Evolutionary conservation across 2,888 invertebrate genomes (phyloP).

Genomic region (Kryphioiulus occultus): DNA sequence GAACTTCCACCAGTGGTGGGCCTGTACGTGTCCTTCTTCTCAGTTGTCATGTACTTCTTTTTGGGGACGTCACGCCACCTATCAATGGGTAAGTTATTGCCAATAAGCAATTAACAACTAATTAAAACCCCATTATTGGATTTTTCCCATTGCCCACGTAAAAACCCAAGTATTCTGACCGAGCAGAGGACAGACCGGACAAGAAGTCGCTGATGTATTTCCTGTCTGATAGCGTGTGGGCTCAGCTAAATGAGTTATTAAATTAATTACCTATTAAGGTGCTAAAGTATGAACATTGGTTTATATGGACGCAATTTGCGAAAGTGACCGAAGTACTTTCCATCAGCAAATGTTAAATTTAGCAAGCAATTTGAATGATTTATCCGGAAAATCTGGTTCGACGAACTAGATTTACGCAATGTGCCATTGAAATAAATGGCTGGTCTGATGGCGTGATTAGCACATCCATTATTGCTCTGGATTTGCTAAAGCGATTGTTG

Average conservation of each 20-base stretch:
- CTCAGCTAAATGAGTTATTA: background rate
- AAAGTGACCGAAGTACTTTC: background rate
- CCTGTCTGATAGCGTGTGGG: background rate
- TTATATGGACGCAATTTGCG: background rate
- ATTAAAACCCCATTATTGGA: background rate
- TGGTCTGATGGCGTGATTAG: background rate
- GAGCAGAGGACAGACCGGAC: background rate
- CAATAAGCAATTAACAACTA: background rate
- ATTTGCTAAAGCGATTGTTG: background rate
- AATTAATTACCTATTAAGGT: background rate
- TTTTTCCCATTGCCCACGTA: background rate
- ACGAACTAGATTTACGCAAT: background rate
- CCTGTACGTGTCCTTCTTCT: conserved; percentile 66
- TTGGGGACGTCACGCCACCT: conserved; percentile 66
- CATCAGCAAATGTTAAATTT: background rate
- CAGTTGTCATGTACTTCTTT: conserved; percentile 65
- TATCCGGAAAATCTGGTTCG: background rate
- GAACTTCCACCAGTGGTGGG: conserved; percentile 65
- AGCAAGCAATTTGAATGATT: background rate
- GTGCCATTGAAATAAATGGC: background rate
- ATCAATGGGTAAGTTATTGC: conserved; percentile 62
- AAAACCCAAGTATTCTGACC: background rate
- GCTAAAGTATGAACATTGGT: background rate
- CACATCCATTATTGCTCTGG: background rate
- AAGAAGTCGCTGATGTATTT: background rate